phyloP scores from a whole-genome alignment of 2,888 invertebrate species.

The Ganaspis brasiliensis region DNA sequence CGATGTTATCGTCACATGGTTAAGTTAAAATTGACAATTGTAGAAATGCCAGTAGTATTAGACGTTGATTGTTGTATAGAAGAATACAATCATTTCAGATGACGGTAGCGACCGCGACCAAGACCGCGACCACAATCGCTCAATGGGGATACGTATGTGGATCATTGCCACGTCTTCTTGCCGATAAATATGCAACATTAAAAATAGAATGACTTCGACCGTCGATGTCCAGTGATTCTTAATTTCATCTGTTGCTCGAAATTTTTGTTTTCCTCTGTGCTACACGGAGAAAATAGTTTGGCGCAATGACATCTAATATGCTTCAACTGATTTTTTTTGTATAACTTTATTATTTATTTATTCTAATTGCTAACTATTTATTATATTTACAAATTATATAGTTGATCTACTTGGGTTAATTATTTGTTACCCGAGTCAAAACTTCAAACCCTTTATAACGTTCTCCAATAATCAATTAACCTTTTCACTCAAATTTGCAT shows the following conservation, averaged over 20 bases:
- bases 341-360: too few species aligned
- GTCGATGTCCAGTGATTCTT: constrained; percentile 61
- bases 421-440: too few species aligned
- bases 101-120: constrained; percentile 11
- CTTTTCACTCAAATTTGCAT: too few species aligned
- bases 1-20: constrained; percentile 14
- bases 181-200: constrained; percentile 71
- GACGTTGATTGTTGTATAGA: constrained; percentile 7
- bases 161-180: constrained; percentile 72
- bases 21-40: constrained; percentile 16
- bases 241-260: neutral
- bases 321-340: too few species aligned
- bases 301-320: too few species aligned
- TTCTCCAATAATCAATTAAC: too few species aligned
- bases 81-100: neutral
- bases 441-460: too few species aligned
- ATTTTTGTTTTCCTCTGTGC: neutral
- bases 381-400: too few species aligned
- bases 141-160: constrained; percentile 68
- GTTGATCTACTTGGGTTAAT: too few species aligned
- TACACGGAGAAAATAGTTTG: too few species aligned
- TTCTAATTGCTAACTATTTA: too few species aligned
- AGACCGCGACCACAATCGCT: neutral
- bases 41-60: neutral
- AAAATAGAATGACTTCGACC: constrained; percentile 66